A percentile compares a stretch with the other conserved stretches of the same genome.
These are phyloP conservation scores for Cromileptes altivelis DNA, from an alignment of 2,113 vertebrate genomes.

Conservation along the genomic window DNA sequence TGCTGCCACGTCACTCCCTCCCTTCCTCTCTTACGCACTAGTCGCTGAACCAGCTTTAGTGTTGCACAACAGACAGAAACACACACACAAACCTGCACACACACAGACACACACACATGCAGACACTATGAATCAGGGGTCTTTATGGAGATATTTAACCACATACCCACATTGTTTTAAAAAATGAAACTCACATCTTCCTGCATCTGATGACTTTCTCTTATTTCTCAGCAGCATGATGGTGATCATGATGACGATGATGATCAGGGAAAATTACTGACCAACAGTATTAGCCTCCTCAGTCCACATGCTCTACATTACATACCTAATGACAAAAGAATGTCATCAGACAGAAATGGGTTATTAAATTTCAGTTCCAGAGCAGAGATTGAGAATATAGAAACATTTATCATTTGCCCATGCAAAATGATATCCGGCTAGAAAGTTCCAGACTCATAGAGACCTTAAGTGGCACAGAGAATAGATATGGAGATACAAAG, in stretches of 20 bases:
- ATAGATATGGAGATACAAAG: background rate
- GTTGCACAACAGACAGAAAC: constrained; percentile 45
- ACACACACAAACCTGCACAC: background rate
- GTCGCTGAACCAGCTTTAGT: background rate
- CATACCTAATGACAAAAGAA: background rate
- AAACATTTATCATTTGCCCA: background rate
- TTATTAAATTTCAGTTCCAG: background rate
- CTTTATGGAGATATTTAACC: background rate
- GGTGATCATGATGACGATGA: background rate
- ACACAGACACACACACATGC: background rate
- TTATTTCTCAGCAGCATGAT: constrained; percentile 19
- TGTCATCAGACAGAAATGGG: background rate
- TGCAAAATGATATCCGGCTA: background rate
- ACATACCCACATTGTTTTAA: background rate
- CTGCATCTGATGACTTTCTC: background rate
- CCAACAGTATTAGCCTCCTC: too few relatives aligned
- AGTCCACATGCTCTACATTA: background rate
- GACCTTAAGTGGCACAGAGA: background rate
- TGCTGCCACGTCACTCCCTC: constrained; percentile 15
- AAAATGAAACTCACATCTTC: background rate
- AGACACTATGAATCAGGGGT: constrained; percentile 7
- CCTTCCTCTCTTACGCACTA: constrained; percentile 30
- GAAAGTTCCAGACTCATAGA: background rate
- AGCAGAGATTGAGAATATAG: background rate
- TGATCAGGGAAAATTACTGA: constrained; percentile 17